These are phyloP conservation scores for Sylvilagus bachmani DNA, from an alignment of 2,113 vertebrate species.

Conservation along the genomic window DNA sequence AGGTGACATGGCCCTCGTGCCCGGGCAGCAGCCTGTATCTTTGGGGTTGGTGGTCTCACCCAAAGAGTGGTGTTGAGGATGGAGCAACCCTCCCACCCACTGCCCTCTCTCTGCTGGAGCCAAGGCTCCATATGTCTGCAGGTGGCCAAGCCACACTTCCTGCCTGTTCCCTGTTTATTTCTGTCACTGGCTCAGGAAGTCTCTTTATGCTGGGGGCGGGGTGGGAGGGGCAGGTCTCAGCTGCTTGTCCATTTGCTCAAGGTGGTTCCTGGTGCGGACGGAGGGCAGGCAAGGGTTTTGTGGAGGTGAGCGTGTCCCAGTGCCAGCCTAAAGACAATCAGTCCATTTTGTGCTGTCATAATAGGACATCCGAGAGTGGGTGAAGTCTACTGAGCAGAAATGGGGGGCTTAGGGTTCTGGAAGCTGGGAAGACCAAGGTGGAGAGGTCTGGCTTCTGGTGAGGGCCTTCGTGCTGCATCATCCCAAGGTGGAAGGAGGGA, in stretches of 20 bases:
- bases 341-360: background rate
- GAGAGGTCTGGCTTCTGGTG: background rate
- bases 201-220: background rate
- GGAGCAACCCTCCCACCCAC: background rate
- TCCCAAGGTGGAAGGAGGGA: background rate
- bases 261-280: background rate
- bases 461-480: background rate
- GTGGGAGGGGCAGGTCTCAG: background rate
- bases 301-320: background rate
- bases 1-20: fast-evolving
- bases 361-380: background rate
- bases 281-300: background rate
- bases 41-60: background rate
- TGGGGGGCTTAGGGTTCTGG: background rate
- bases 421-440: no score
- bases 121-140: background rate
- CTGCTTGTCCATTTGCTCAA: background rate
- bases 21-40: background rate
- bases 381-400: background rate
- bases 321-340: background rate
- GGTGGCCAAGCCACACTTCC: background rate
- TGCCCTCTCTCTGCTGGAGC: background rate
- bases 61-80: background rate
- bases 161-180: background rate
- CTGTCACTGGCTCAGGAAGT: background rate